These are phyloP conservation scores for Aphis craccivora DNA, from an alignment of 1,140 invertebrate species.

Conservation along the genomic window DNA sequence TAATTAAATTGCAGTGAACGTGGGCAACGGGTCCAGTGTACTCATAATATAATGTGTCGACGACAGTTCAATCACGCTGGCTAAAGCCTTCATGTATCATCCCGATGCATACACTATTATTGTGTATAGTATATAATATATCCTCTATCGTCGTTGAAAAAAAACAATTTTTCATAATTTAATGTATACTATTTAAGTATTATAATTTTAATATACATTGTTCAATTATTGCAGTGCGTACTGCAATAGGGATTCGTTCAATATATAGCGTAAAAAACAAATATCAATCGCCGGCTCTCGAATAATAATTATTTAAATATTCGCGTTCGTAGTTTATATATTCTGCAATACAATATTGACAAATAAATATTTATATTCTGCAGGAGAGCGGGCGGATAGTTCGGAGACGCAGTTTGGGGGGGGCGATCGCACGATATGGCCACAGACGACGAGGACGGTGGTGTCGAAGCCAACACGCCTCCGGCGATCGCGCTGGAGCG, in stretches of 20 bases:
- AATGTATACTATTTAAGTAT: background rate
- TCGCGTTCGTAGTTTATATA: background rate
- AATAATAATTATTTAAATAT: background rate
- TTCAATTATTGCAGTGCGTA: background rate
- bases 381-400: slow-evolving; percentile 28
- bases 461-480: slow-evolving; percentile 20
- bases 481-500: slow-evolving; percentile 21
- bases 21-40: background rate
- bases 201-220: background rate
- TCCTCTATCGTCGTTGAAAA: background rate
- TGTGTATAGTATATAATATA: background rate
- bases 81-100: background rate
- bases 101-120: background rate
- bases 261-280: background rate
- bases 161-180: background rate
- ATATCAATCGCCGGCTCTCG: background rate
- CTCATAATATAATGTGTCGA: slow-evolving; percentile 19
- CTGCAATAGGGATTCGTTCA: background rate
- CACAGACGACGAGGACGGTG: slow-evolving; percentile 44
- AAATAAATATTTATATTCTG: background rate
- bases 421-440: background rate
- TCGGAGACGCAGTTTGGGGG: background rate
- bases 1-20: slow-evolving; percentile 35
- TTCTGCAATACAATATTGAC: background rate
- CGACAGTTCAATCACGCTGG: slow-evolving; percentile 32